Evolutionary conservation across 2,113 vertebrate genomes (phyloP), one percentile per base, ranked within the genome.

Genomic region (Cathartes aura): DNA sequence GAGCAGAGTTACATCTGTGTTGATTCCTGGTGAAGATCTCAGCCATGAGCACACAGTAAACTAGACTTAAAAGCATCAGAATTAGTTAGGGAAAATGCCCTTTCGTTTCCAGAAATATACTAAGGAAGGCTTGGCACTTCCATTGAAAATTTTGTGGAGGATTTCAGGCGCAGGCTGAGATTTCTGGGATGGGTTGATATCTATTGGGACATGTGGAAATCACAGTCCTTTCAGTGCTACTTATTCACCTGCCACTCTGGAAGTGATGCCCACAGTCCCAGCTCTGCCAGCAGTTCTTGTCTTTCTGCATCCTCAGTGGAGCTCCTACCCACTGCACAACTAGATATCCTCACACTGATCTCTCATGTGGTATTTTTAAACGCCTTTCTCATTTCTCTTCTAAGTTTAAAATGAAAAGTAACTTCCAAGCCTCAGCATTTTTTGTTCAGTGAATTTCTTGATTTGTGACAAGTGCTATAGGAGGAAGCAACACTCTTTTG

Each of bases 141-240:
- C 11, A 74, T 15, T 23, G 2, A 43, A 73, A 62, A n/a, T 5
- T 12, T 2, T 82, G 38, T 48, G 36, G 17, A 36, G 8, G 5
- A 8, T 56, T 93, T 74, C n/a, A 63, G 52, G 56, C 11, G 15
- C n/a, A 59, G 52, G 13, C 4, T 43, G 10, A 38, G 18, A 24
- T 73, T 87, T 82, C 47, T 79, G 87, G 10, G 34, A 5, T 48
- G 32, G 18, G 7, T 20, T 72, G 27, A 8, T 5, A 45, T 6
- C 36, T 45, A 0, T 0, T 40, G 26, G 60, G 30, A 18, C 17
- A 19, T 0, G 0, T 42, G 45, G 59, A 10, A 30, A 62, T 38
- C 38, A 38, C 38, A 34, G 12, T 5, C 18, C 27, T 84, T 36
- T 34, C 48, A 52, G 34, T 29, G 36, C 62, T 38, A 2, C 2